phyloP scores from a whole-genome alignment of 2,113 vertebrate genomes.

The Fregata magnificens region DNA sequence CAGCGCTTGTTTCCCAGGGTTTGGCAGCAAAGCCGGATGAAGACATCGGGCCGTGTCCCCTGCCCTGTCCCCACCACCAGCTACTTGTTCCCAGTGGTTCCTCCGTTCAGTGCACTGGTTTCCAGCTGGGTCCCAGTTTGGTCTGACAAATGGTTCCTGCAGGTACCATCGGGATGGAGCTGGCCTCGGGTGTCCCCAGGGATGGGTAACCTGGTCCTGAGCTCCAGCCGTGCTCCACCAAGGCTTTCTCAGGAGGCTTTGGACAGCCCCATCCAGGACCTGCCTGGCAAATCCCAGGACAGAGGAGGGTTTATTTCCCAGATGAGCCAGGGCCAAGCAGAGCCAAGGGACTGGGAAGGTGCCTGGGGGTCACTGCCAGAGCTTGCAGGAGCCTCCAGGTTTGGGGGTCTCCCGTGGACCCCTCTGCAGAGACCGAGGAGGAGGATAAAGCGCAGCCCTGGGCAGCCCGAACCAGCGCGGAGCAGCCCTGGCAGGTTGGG shows the following conservation, averaged over 20 bases:
- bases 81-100: not conserved
- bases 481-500: not conserved
- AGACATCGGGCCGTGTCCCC: accelerated
- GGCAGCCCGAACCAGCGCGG: not conserved
- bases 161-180: not conserved
- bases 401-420: not conserved
- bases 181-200: no score
- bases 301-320: not conserved
- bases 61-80: no score
- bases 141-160: not conserved
- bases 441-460: not conserved
- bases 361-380: not conserved
- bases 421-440: no score
- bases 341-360: not conserved
- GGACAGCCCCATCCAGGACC: no score
- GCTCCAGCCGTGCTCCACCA: not conserved
- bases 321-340: not conserved
- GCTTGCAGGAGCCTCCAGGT: not conserved
- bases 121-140: not conserved
- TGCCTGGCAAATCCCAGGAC: not conserved
- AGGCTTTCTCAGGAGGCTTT: not conserved
- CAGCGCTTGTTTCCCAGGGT: not conserved
- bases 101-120: not conserved
- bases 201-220: not conserved
- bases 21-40: not conserved